phyloP scores from a whole-genome alignment of 2,888 invertebrate species.

The Epinotia bilunana region DNA sequence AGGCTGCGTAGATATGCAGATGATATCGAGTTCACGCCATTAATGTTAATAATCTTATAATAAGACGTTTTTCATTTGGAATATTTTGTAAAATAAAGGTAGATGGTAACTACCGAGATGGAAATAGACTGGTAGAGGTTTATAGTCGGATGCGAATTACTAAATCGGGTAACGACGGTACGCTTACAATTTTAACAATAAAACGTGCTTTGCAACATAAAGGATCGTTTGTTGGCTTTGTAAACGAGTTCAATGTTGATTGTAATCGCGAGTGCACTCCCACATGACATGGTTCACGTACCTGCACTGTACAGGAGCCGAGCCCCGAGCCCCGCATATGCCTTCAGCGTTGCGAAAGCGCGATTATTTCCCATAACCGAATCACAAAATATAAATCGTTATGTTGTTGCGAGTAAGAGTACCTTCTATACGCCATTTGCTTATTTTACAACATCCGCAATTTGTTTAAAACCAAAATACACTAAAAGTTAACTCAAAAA shows the following conservation, averaged over 20 bases:
- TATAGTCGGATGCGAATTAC: not conserved
- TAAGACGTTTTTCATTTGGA: not conserved
- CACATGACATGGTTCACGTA: constrained; percentile 59
- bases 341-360: constrained; percentile 66
- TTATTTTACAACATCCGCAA: constrained; percentile 23
- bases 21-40: constrained; percentile 18
- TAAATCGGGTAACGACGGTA: constrained; percentile 12
- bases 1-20: constrained; percentile 21
- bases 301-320: constrained; percentile 65
- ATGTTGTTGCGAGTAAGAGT: constrained; percentile 17
- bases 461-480: not conserved
- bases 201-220: constrained; percentile 53
- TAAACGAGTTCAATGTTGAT: constrained; percentile 61
- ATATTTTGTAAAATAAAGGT: not conserved
- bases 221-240: constrained; percentile 73
- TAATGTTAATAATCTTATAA: constrained; percentile 12
- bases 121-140: not conserved
- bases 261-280: constrained; percentile 60
- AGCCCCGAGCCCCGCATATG: constrained; percentile 69
- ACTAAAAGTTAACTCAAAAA: no score
- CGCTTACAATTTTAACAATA: constrained; percentile 40
- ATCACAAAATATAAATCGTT: constrained; percentile 21
- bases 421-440: not conserved
- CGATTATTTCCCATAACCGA: constrained; percentile 56
- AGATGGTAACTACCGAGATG: not conserved